phyloP scores from a whole-genome alignment of 2,888 invertebrate species.

The Aleiodes alternator region DNA sequence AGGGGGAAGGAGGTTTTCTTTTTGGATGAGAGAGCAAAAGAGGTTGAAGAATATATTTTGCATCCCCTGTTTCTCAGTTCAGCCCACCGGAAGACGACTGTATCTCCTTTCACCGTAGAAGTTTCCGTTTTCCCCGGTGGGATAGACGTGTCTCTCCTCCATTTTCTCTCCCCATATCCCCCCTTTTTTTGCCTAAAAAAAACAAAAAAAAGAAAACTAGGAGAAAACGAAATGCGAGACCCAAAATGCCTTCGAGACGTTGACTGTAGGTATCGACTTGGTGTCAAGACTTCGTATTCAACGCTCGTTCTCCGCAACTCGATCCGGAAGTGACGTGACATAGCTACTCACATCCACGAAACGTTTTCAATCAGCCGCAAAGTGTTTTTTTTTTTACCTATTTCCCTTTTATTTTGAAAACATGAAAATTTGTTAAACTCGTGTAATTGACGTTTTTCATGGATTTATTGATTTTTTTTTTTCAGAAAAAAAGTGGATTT shows the following conservation, averaged over 20 bases:
- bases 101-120: conserved; percentile 40
- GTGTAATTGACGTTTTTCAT: too few relatives aligned
- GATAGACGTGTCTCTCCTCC: conserved; percentile 50
- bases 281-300: conserved; percentile 52
- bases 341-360: conserved; percentile 51
- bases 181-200: not conserved
- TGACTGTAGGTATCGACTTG: conserved; percentile 52
- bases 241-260: conserved; percentile 42
- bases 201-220: not conserved
- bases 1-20: conserved; percentile 1
- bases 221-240: conserved; percentile 16
- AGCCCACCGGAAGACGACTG: conserved; percentile 47
- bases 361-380: conserved; percentile 55
- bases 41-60: conserved; percentile 48
- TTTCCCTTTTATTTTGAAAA: not conserved
- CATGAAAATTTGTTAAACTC: too few relatives aligned
- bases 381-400: conserved; percentile 12
- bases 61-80: conserved; percentile 48
- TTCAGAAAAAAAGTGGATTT: too few relatives aligned
- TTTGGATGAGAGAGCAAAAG: conserved; percentile 27
- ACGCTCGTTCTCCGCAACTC: conserved; percentile 45
- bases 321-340: conserved; percentile 59
- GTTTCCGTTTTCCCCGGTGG: conserved; percentile 47
- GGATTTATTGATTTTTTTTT: too few relatives aligned
- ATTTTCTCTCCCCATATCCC: not conserved